Evolutionary conservation across 2,113 vertebrate species (phyloP), one percentile per base, ranked within the genome.

Genomic region (Paracanthobrama guichenoti): DNA sequence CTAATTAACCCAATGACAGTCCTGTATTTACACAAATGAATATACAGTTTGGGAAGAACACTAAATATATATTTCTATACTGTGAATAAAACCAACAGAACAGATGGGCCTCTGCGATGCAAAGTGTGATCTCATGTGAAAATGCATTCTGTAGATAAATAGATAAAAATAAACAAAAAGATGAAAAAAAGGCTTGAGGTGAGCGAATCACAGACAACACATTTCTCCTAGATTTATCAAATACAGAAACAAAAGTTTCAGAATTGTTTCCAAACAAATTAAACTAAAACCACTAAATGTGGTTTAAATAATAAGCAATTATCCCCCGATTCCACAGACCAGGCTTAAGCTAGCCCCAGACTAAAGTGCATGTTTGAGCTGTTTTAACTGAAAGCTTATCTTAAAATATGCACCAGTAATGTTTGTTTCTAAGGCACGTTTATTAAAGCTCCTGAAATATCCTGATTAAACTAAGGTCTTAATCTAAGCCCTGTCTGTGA

Each of bases 1-100:
- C 44, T 73, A 46, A 73, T 73, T 48, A 24, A 73, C 44, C 1
- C 11, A 14, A 24, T 73, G 42, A 73, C n/a, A 73, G 35, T 6
- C 22, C 6, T 73, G 71, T 46, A 14, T 26, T 73, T 73, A 72
- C 11, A 46, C 10, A 72, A 24, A 46, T n/a, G 39, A 24, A n/a
- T 44, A 44, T 46, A 46, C 42, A 46, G 22, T 73, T 73, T 26
- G 42, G 69, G 24, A 48, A 46, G 10, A 48, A 73, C n/a, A 48
- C 71, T 73, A 71, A 71, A 71, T 42, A 44, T n/a, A 73, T 7
- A 73, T 26, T 26, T 48, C 16, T 26, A 48, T 26, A 48, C 26
- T 73, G 71, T 24, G 18, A 44, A 72, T 20, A 72, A 72, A 71
- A 71, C 69, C 24, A 39, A 69, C 66, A 69, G 16, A 20, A 42